phyloP scores from a whole-genome alignment of 2,797 vertebrate species.

The Alouatta caraya region DNA sequence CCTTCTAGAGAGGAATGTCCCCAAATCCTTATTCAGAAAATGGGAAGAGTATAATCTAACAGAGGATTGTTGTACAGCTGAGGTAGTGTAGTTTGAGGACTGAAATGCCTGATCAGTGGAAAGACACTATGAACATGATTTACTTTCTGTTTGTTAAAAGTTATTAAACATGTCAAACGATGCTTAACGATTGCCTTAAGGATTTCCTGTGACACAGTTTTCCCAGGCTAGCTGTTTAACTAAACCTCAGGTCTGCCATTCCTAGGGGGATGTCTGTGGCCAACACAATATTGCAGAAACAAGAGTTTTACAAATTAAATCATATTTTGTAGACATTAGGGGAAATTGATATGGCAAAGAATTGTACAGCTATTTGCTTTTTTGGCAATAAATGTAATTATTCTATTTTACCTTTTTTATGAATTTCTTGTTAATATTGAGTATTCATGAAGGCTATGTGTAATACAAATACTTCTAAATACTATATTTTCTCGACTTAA shows the following conservation, averaged over 20 bases:
- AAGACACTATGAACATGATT: not conserved
- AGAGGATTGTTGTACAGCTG: not conserved
- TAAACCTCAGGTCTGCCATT: not conserved
- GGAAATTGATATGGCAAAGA: not conserved
- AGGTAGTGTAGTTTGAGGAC: not conserved
- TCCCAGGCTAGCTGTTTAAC: not conserved
- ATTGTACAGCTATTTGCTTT: not conserved
- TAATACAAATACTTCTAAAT: not conserved
- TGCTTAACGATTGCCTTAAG: not conserved
- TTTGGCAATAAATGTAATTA: not conserved
- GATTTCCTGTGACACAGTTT: not conserved
- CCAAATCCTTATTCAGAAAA: not conserved
- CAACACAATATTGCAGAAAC: too few species aligned
- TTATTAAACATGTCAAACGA: not conserved
- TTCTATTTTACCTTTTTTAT: not conserved
- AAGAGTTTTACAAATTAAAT: not conserved
- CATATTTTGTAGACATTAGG: not conserved
- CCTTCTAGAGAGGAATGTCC: not conserved
- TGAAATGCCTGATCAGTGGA: not conserved
- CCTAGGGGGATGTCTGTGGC: not conserved
- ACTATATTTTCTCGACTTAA: not conserved
- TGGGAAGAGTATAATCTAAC: not conserved
- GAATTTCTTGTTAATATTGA: not conserved
- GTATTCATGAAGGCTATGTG: not conserved
- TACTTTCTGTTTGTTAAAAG: not conserved